These are phyloP conservation scores for Burhinus oedicnemus DNA, from an alignment of 2,113 vertebrate genomes.

Conservation along the genomic window DNA sequence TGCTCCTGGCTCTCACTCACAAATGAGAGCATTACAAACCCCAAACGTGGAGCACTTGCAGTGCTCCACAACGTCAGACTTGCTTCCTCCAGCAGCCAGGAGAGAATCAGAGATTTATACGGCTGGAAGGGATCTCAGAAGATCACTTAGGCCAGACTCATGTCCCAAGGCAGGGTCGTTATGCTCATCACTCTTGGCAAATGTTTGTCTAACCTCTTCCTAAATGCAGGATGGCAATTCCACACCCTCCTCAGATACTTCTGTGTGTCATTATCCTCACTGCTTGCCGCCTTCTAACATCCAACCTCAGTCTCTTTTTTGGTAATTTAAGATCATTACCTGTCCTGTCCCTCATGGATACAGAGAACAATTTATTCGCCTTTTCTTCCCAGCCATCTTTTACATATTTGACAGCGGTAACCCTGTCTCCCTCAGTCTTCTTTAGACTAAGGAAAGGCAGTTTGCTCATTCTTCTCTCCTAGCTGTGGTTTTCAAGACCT, in stretches of 20 bases:
- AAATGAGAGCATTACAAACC: neutral
- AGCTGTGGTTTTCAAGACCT: neutral
- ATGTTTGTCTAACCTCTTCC: neutral
- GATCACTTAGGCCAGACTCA: neutral
- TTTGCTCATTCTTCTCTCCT: neutral
- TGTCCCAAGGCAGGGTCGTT: neutral
- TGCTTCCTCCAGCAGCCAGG: neutral
- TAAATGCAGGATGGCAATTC: neutral
- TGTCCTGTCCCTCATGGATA: neutral
- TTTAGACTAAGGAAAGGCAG: neutral
- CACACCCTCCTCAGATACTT: neutral
- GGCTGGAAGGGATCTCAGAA: neutral
- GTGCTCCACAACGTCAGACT: neutral
- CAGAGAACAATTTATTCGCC: neutral
- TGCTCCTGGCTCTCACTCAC: neutral
- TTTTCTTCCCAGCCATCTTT: neutral
- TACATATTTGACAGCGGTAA: neutral
- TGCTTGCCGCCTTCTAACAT: neutral
- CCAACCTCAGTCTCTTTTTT: neutral
- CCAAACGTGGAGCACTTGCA: neutral
- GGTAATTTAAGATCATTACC: neutral
- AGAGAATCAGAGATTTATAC: neutral
- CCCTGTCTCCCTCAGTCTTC: neutral
- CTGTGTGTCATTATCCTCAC: neutral
- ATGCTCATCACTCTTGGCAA: constrained; percentile 9